Base-by-base conservation (phyloP, 2,888 invertebrate species). In the Drosophila aldrichi region DNA sequence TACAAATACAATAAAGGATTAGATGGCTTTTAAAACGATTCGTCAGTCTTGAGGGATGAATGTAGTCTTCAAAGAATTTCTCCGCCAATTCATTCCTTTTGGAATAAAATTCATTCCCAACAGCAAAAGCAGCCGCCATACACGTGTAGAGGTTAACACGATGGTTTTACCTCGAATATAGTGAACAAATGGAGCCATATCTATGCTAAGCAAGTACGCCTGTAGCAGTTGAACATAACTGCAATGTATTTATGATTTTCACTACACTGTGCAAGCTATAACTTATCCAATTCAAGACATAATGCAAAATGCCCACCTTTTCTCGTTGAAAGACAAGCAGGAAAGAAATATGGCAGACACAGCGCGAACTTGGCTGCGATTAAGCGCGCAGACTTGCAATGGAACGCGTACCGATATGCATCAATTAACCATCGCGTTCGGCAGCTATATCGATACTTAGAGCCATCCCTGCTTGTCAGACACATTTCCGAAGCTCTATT, bases 41-140 rank as follows among this genome's bases (percentile, higher is more conserved):
- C 44, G 71, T 92, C 92, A 92, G 92, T 82, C 77, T 89, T 88
- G 92, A 92, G 92, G 92, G 92, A 90, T 93, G 93, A 92, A 92
- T 92, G 90, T 93, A 92, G 93, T 93, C 93, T 92, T 93, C 92
- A 93, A 14, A 91, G 91, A 91, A 91, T 91, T 92, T 92, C 92
- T 92, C 92, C 64, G 92, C 81, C 81, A 68, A 73, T 65, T 85
- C 86, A 74, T 77, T 92, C 92, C 91, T 92, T 92, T 92, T 89
- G n/a, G 22, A 70, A 78, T 43, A 8, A 10, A 71, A 77, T 34
- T 2, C 8, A 16, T 32, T 9, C 3, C 20, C 25, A 54, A 40
- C 40, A 54, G 40, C 40, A 34, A 18, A 59, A 20, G 20, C n/a
- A 38, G 43, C 22, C 61, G 67, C 48, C 66, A 38, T 38, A 78